Evolutionary conservation across 2,113 vertebrate species (phyloP).

Genomic region (Chionis minor): DNA sequence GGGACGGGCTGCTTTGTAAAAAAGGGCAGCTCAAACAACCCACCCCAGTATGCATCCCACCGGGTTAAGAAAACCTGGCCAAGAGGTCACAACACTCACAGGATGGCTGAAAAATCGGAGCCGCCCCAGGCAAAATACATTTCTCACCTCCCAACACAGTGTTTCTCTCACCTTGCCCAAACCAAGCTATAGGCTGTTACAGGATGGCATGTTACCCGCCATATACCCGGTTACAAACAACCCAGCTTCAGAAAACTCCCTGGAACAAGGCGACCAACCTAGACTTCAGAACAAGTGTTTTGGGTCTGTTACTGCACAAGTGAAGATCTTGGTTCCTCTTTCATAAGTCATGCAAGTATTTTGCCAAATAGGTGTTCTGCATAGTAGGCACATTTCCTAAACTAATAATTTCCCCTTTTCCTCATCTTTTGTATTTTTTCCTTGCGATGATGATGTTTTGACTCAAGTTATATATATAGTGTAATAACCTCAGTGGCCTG

Average conservation of each 20-base stretch:
- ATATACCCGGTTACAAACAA: not conserved
- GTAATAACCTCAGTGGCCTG: not conserved
- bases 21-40: not conserved
- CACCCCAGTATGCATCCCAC: fast-evolving
- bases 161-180: not conserved
- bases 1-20: not conserved
- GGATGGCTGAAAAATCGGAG: not conserved
- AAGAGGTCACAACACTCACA: not conserved
- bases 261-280: not conserved
- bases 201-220: not conserved
- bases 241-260: not conserved
- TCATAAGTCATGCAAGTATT: not conserved
- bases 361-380: not conserved
- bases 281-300: not conserved
- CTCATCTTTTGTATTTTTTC: not conserved
- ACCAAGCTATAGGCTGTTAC: not conserved
- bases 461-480: not conserved
- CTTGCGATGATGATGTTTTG: not conserved
- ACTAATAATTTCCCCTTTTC: not conserved
- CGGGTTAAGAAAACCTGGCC: not conserved
- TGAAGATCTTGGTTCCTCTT: not conserved
- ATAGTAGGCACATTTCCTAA: not conserved
- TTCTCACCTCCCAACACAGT: not conserved
- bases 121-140: not conserved
- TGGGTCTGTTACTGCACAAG: not conserved